Percentiles rank a stretch among this genome's conserved stretches.
Conservation (phyloP, 2,888 invertebrate genomes). For the Zhengitettix transpicula region DNA sequence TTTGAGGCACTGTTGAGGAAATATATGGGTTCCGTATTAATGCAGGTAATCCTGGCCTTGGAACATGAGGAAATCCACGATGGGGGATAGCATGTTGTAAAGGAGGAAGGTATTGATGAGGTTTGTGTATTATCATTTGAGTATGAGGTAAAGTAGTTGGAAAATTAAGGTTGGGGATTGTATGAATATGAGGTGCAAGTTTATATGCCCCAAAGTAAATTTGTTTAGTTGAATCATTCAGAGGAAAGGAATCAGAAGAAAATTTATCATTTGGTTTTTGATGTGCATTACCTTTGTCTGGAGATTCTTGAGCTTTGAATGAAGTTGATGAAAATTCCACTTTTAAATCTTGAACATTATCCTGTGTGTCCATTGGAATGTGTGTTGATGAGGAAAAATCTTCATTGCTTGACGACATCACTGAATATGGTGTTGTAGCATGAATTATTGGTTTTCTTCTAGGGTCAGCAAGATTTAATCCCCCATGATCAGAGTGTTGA, state of each 20-base stretch:
- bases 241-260: neutral
- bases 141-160: neutral
- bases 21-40: neutral
- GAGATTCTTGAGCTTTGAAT: neutral
- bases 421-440: slow-evolving; percentile 2
- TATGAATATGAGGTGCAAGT: too few species aligned
- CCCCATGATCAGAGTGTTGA: neutral
- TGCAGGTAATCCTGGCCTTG: neutral
- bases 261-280: neutral
- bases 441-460: slow-evolving; percentile 2
- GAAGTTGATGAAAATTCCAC: neutral
- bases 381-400: neutral
- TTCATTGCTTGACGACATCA: neutral
- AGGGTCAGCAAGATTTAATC: neutral
- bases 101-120: slow-evolving; percentile 11
- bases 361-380: neutral
- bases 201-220: too few species aligned
- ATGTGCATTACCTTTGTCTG: too few species aligned
- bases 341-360: neutral
- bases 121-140: slow-evolving; percentile 9
- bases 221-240: too few species aligned
- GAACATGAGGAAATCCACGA: slow-evolving; percentile 1
- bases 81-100: slow-evolving; percentile 6
- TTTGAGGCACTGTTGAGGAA: slow-evolving; percentile 1
- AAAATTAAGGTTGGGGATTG: neutral